Conservation (phyloP, 2,888 invertebrate species). For the Troides aeacus region DNA sequence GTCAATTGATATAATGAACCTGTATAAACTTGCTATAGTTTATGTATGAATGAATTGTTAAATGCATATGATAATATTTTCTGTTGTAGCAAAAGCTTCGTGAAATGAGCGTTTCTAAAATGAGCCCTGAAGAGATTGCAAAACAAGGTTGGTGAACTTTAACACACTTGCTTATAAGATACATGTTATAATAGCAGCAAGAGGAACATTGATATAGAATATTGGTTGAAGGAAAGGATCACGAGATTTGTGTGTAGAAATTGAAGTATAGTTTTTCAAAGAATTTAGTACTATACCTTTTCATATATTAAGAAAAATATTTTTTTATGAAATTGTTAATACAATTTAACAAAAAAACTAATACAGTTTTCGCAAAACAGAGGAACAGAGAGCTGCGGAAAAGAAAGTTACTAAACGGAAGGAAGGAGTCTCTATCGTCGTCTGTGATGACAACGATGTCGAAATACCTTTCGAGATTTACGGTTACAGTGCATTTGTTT, state of each 20-base stretch:
- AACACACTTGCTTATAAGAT: no score
- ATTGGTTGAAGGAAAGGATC: no score
- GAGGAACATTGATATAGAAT: no score
- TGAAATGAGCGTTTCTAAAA: conserved; percentile 41
- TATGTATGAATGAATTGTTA: not conserved
- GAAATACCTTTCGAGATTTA: conserved; percentile 51
- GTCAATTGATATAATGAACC: not conserved
- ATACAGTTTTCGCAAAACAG: conserved; percentile 28
- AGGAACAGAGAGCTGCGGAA: conserved; percentile 37
- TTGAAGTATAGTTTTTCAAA: no score
- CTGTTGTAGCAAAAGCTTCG: conserved; percentile 48
- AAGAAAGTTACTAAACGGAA: conserved; percentile 40
- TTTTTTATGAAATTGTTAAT: not conserved
- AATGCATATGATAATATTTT: not conserved
- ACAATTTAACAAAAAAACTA: not conserved
- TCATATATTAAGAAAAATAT: no score
- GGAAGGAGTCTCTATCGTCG: conserved; percentile 45
- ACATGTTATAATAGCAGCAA: no score
- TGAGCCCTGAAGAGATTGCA: conserved; percentile 33
- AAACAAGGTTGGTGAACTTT: conserved; percentile 37
- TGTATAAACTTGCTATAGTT: not conserved
- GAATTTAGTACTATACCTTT: no score
- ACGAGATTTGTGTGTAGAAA: no score
- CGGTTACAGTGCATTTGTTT: conserved; percentile 46
- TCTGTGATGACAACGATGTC: conserved; percentile 53